These are phyloP conservation scores for Tapirus terrestris DNA, from an alignment of 2,113 vertebrate genomes.

Conservation along the genomic window DNA sequence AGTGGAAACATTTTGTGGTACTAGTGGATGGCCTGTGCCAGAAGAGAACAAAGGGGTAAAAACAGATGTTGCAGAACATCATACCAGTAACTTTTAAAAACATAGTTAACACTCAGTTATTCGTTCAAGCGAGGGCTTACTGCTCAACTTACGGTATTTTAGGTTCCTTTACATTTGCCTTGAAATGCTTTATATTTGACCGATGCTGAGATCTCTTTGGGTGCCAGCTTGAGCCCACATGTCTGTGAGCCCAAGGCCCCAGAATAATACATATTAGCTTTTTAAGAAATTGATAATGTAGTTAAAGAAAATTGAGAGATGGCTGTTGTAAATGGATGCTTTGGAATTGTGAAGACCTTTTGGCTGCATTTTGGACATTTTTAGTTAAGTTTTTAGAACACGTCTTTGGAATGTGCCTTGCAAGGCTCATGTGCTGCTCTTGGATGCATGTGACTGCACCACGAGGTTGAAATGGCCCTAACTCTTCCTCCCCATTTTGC, in stretches of 20 bases:
- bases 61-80: not conserved
- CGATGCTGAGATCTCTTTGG: not conserved
- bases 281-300: not conserved
- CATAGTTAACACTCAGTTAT: not conserved
- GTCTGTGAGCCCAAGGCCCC: not conserved
- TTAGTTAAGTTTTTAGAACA: not conserved
- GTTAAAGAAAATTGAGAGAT: not conserved
- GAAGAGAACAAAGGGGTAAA: not conserved
- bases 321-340: not conserved
- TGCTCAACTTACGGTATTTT: not conserved
- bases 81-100: slow-evolving; percentile 28
- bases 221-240: not conserved
- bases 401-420: not conserved
- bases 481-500: not conserved
- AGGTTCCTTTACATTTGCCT: slow-evolving; percentile 16
- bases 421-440: not conserved
- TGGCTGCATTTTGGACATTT: not conserved
- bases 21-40: not conserved
- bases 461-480: not conserved
- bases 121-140: not conserved
- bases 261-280: not conserved
- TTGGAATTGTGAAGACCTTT: not conserved
- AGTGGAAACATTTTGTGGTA: slow-evolving; percentile 73
- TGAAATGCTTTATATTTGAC: slow-evolving; percentile 29
- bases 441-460: not conserved